Evolutionary conservation across 2,888 invertebrate genomes (phyloP).

Genomic region (Ctena decussata): DNA sequence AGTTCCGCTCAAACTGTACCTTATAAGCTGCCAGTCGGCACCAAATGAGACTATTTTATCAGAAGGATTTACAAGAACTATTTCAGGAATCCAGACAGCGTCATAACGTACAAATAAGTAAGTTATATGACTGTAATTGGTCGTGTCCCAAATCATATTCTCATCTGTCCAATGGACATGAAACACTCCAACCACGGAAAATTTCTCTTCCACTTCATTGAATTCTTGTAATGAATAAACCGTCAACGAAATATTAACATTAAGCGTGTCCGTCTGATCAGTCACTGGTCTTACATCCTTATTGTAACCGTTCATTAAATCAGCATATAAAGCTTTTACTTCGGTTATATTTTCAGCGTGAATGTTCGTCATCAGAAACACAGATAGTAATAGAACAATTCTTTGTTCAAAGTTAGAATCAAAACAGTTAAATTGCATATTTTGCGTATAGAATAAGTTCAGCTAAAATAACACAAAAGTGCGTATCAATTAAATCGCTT

Average conservation of each 20-base stretch:
- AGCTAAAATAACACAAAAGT: too few species aligned
- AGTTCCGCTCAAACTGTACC: not conserved
- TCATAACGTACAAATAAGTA: slow-evolving; percentile 26
- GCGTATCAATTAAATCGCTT: too few species aligned
- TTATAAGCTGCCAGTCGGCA: slow-evolving; percentile 19
- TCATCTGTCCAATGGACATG: slow-evolving; percentile 53
- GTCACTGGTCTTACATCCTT: too few species aligned
- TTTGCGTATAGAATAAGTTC: too few species aligned
- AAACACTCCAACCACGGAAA: slow-evolving; percentile 52
- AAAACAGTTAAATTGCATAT: too few species aligned
- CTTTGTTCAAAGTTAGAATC: too few species aligned
- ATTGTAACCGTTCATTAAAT: too few species aligned
- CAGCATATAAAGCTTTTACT: too few species aligned
- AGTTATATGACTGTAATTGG: slow-evolving; percentile 14
- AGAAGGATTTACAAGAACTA: slow-evolving; percentile 42
- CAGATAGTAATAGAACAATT: too few species aligned
- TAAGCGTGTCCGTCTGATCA: too few species aligned
- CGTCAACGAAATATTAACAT: not conserved
- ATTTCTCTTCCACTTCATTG: slow-evolving; percentile 55
- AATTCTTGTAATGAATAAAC: slow-evolving; percentile 42
- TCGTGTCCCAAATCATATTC: slow-evolving; percentile 46
- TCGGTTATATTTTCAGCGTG: too few species aligned
- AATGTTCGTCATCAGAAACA: too few species aligned
- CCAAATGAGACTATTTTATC: slow-evolving; percentile 13
- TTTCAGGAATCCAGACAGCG: slow-evolving; percentile 59